Conservation (phyloP, 64 coral and sea anemone species). For the Montipora cactus region DNA sequence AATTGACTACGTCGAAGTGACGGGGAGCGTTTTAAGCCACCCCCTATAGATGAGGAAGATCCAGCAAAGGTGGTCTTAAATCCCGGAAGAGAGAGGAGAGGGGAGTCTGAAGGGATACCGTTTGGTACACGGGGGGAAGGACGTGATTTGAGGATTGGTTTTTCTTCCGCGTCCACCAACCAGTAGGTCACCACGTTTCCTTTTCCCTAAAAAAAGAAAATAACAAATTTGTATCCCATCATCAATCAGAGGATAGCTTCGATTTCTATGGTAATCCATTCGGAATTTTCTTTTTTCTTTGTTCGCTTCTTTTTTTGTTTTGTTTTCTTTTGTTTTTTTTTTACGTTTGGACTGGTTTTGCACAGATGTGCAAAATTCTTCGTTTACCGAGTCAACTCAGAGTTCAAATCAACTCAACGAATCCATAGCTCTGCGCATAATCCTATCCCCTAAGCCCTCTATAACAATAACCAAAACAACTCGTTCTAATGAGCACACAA, state of each 20-base stretch:
- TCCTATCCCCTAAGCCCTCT: no score
- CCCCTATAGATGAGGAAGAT: slow-evolving; percentile 5
- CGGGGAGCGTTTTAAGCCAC: slow-evolving; percentile 22
- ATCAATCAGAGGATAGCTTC: not conserved
- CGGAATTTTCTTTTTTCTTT: no score
- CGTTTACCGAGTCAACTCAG: no score
- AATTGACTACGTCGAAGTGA: slow-evolving; percentile 51
- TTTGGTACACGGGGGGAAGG: slow-evolving; percentile 1
- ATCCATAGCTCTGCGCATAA: no score
- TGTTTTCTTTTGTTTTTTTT: no score
- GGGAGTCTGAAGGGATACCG: slow-evolving; percentile 30
- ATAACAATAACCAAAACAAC: no score
- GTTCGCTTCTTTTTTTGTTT: no score
- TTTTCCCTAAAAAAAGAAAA: slow-evolving; percentile 52
- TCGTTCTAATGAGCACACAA: no score
- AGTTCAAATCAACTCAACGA: no score
- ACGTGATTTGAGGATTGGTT: slow-evolving; percentile 16
- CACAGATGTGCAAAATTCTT: no score
- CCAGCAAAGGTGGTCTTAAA: slow-evolving; percentile 22
- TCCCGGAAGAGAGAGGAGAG: slow-evolving; percentile 24
- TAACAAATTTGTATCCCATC: not conserved
- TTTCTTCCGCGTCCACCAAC: slow-evolving; percentile 10
- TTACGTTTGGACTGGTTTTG: no score
- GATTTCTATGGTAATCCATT: no score
- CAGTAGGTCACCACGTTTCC: slow-evolving; percentile 58